phyloP scores from a whole-genome alignment of 2,797 vertebrate species.

The Threskiornis aethiopicus region DNA sequence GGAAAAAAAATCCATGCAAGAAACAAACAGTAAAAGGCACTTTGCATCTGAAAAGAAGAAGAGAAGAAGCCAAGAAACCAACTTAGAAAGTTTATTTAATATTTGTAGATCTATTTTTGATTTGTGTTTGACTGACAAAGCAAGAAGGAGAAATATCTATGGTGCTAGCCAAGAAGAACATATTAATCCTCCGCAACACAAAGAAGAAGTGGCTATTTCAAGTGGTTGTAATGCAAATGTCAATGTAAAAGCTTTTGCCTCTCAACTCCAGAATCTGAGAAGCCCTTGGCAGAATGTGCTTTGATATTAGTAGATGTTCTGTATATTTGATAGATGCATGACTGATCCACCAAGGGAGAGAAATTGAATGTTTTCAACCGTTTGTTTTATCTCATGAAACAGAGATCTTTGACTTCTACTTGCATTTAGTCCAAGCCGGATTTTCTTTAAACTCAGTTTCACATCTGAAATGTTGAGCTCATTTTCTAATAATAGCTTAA shows the following conservation, averaged over 20 bases:
- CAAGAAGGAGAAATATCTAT: neutral
- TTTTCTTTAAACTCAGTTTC: slow-evolving; percentile 1
- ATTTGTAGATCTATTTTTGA: slow-evolving; percentile 12
- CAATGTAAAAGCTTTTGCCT: neutral
- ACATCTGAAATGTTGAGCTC: neutral
- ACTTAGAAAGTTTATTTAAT: neutral
- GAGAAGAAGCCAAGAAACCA: neutral
- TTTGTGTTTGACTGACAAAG: neutral
- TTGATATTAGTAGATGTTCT: neutral
- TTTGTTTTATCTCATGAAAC: neutral
- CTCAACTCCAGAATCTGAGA: neutral
- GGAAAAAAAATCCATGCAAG: neutral
- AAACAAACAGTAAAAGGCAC: neutral
- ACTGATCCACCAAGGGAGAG: neutral
- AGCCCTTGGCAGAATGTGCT: neutral
- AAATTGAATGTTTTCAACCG: neutral
- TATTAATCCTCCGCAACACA: neutral
- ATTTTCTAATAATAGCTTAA: slow-evolving; percentile 1
- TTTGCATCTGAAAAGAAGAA: neutral
- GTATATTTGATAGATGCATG: neutral
- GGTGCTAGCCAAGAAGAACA: neutral
- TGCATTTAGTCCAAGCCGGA: neutral
- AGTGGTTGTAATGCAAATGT: neutral
- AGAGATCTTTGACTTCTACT: neutral
- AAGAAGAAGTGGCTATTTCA: neutral